These are phyloP conservation scores for Bufotes viridis DNA, from an alignment of 2,797 vertebrate genomes.

Conservation along the genomic window DNA sequence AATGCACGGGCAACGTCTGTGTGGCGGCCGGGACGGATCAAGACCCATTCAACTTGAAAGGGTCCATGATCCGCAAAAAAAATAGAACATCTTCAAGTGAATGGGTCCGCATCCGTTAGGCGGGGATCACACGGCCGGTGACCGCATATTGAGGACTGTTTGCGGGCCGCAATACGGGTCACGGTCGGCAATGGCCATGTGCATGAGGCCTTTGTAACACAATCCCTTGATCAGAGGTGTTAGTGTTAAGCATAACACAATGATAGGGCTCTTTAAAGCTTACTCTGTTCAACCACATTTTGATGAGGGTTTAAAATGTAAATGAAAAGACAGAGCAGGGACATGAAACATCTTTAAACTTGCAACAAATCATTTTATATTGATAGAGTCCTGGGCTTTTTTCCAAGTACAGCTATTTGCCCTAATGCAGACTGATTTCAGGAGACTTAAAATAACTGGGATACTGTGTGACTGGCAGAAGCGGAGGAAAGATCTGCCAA, in stretches of 20 bases:
- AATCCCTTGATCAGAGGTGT: conserved; percentile 42
- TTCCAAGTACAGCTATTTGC: conserved; percentile 73
- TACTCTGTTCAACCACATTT: conserved; percentile 64
- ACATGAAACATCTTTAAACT: conserved; percentile 71
- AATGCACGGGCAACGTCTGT: no score
- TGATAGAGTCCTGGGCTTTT: conserved; percentile 73
- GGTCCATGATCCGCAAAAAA: no score
- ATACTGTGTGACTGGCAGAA: conserved; percentile 71
- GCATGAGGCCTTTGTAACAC: neutral
- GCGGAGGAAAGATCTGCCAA: conserved; percentile 70
- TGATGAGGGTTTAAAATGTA: conserved; percentile 69
- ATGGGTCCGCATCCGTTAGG: no score
- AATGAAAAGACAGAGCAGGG: conserved; percentile 72
- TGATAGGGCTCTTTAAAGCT: conserved; percentile 55
- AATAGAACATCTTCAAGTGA: no score
- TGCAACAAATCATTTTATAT: conserved; percentile 73
- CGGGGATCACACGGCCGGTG: no score
- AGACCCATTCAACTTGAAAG: no score
- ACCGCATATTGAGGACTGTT: no score
- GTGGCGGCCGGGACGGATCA: no score
- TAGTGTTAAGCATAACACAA: conserved; percentile 38
- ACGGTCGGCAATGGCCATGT: no score
- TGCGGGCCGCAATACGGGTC: no score
- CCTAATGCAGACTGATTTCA: conserved; percentile 74
- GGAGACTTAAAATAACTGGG: conserved; percentile 73